Evolutionary conservation across 30 jellyfish, hydroid and myxozoan species (phyloP), one percentile per base, ranked within the genome.

Genomic region (Aurelia aurita): DNA sequence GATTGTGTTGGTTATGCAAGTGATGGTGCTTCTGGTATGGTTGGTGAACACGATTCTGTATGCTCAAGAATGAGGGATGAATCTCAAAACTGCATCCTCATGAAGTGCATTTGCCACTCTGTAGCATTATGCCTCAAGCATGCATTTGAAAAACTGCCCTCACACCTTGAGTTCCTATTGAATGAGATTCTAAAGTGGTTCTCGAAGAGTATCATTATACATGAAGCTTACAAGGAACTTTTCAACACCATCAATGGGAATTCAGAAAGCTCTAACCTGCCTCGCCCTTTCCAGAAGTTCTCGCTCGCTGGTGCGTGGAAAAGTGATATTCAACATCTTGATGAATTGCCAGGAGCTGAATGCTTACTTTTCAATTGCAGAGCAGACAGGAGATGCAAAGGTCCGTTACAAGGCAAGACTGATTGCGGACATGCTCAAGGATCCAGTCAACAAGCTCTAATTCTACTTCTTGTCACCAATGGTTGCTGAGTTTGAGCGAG

Each of bases 91-190:
- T 86, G 96, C 80, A 69, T 86, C 68, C 79, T 47, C 59, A 58
- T 74, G 80, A 86, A 86, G 92, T 86, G 96, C 86, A 77, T 86
- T 51, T 86, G 93, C 57, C 91, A 86, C 69, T 86, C 92, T 22
- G 39, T 86, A 23, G 95, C 95, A 2, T 57, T 85, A 45, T 85
- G 91, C 92, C 22, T 85, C 61, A 64, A 85, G 77, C 70, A 85
- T 65, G 85, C 91, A 34, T 77, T 85, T 63, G 77, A 77, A 55
- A 62, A 85, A 44, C 34, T 85, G 90, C 95, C 95, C 35, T 85
- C 95, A 10, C 79, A 74, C 55, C 35, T 74, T 49, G 95, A 75
- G 39, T 85, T 72, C 22, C 59, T 76, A 75, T 59, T 86, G 20
- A 44, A 31, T 25, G 95, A 85, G 65, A 85, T 85, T 66, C 84